Base-by-base conservation (phyloP, 2,113 vertebrate species). In the human region DNA sequence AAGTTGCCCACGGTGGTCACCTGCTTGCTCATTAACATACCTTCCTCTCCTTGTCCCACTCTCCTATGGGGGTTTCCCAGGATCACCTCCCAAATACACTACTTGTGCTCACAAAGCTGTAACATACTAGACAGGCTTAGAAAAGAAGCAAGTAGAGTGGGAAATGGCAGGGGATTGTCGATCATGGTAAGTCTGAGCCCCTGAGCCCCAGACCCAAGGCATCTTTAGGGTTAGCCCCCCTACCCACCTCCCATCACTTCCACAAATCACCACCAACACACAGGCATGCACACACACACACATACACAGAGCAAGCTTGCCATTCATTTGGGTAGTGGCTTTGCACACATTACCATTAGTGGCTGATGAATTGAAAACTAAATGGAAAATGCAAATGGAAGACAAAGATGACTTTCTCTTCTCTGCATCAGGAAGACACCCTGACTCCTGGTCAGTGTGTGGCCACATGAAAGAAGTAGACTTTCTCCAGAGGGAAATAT, bases 221-320 rank as follows among this genome's bases (percentile, higher is more conserved):
- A 23, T 64, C 78, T 78, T 32, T 8, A 79, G 35, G n/a, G 50
- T 57, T 40, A 73, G 32, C 35, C 17, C 20, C 25, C 18, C 30
- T 8, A 16, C 11, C 3, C n/a, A 64, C 14, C 43, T 50, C 43
- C 55, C 43, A 30, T 75, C 48, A 11, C 72, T 40, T 85, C 48
- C 72, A 75, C 38, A 89, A 73, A 59, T 73, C 20, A 43, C 40
- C 22, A 59, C 25, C 64, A 92, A n/a, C 14, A 48, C n/a, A 12
- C 32, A 23, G 3, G 66, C 6, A 35, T 0, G 16, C 13, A 16
- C 17, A 18, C 2, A 43, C 4, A 4, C 66, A 43, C 16, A n/a
- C 4, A 1, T 66, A 32, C 16, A 50, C 48, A 5, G 38, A 52
- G 35, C 0, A 1, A 90, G 38, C 59, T 45, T 68, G 14, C 27